Conservation (phyloP, 2,888 invertebrate species). For the Neoaliturus tenellus region DNA sequence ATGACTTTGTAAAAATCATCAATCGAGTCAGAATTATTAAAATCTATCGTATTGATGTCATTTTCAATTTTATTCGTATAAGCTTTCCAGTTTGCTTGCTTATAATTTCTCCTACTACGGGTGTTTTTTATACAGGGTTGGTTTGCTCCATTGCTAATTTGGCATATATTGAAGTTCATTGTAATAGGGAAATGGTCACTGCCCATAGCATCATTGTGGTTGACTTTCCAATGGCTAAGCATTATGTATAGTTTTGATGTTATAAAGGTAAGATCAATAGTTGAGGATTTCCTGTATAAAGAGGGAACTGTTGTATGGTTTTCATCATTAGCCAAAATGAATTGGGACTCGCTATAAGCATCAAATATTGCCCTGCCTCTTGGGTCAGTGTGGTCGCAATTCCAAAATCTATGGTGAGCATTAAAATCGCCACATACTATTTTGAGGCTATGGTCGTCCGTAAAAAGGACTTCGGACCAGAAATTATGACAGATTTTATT, state of each 20-base stretch:
- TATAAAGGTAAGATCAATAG: neutral
- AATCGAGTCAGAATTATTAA: neutral
- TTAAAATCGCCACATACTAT: neutral
- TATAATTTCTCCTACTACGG: neutral
- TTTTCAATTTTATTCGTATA: neutral
- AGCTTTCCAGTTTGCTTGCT: neutral
- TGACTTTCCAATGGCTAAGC: neutral
- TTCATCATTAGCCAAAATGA: neutral
- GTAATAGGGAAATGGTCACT: neutral
- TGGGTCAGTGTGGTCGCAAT: neutral
- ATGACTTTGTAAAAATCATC: neutral
- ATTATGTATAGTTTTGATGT: neutral
- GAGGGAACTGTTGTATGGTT: neutral
- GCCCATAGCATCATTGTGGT: neutral
- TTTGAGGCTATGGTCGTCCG: neutral
- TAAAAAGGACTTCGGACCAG: neutral
- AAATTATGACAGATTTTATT: neutral
- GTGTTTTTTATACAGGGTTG: neutral
- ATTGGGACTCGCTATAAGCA: neutral
- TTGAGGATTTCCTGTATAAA: neutral
- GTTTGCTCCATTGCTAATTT: neutral
- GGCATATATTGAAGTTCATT: neutral
- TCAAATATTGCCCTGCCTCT: neutral
- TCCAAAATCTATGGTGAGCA: neutral
- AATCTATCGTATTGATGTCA: neutral